Evolutionary conservation across 1,140 invertebrate species (phyloP).

Genomic region (Papilio polyxenes): DNA sequence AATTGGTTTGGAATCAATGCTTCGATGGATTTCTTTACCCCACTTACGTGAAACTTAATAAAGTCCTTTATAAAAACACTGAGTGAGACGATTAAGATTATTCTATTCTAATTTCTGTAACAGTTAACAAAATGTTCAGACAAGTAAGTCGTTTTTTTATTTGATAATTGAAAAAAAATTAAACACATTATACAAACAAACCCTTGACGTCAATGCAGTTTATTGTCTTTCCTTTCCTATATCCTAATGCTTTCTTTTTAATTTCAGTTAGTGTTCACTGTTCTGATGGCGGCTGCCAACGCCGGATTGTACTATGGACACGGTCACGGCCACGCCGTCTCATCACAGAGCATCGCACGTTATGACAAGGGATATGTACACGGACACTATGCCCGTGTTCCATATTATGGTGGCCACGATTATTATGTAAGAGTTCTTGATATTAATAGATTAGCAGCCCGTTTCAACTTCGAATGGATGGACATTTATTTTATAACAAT

Average conservation of each 20-base stretch:
- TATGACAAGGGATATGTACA: slow-evolving; percentile 52
- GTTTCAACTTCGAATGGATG: neutral
- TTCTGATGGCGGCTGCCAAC: slow-evolving; percentile 48
- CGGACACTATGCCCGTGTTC: slow-evolving; percentile 42
- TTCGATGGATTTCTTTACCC: neutral
- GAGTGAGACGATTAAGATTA: neutral
- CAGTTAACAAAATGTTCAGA: slow-evolving; percentile 52
- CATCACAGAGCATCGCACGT: slow-evolving; percentile 62
- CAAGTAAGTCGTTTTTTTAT: slow-evolving; percentile 45
- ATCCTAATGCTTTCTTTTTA: neutral
- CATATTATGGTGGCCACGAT: slow-evolving; percentile 47
- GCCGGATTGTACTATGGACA: slow-evolving; percentile 41
- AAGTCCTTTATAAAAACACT: slow-evolving; percentile 2
- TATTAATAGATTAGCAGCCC: neutral
- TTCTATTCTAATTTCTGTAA: neutral
- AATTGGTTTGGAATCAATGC: neutral
- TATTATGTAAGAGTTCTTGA: slow-evolving; percentile 47
- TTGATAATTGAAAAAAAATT: neutral
- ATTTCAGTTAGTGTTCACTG: slow-evolving; percentile 52
- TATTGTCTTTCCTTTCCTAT: neutral
- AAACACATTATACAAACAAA: neutral
- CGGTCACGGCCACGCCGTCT: slow-evolving; percentile 56
- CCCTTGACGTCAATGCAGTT: neutral
- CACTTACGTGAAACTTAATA: neutral
- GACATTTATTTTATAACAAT: neutral